These are phyloP conservation scores for Ctenicera cuprea DNA, from an alignment of 2,888 invertebrate genomes.

Conservation along the genomic window DNA sequence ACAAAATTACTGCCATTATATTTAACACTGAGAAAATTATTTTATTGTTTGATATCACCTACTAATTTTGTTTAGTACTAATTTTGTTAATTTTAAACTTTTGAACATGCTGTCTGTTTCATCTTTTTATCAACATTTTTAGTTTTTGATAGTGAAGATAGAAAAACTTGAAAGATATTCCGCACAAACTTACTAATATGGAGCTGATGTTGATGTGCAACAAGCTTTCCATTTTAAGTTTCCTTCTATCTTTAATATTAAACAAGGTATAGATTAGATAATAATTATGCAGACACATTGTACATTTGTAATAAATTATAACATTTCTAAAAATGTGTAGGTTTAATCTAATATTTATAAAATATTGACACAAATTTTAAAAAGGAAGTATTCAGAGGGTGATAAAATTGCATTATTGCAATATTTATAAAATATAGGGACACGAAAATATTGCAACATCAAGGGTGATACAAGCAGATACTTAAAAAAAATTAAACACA, in stretches of 20 bases:
- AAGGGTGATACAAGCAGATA: slow-evolving; percentile 14
- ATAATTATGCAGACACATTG: neutral
- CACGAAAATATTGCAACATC: slow-evolving; percentile 34
- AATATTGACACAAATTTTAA: neutral
- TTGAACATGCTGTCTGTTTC: neutral
- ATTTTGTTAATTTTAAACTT: too few species aligned
- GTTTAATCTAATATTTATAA: slow-evolving; percentile 5
- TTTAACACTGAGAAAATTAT: slow-evolving; percentile 8
- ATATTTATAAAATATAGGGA: slow-evolving; percentile 10
- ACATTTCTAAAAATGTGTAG: slow-evolving; percentile 12
- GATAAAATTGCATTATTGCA: slow-evolving; percentile 15
- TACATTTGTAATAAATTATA: slow-evolving; percentile 28
- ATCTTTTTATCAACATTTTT: too few species aligned
- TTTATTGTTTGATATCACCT: neutral
- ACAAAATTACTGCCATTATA: slow-evolving; percentile 25
- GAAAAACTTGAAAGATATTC: too few species aligned
- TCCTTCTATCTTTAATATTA: too few species aligned
- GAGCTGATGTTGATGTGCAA: too few species aligned
- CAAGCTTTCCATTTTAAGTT: too few species aligned
- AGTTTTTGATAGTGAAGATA: too few species aligned
- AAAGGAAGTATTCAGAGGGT: slow-evolving; percentile 1
- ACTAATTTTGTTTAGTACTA: slow-evolving; percentile 18
- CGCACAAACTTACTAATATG: too few species aligned
- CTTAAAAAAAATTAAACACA: slow-evolving; percentile 24
- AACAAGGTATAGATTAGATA: too few species aligned